Evolutionary conservation across 2,888 invertebrate genomes (phyloP), one percentile per base, ranked within the genome.

Genomic region (Boloria euphrosyne): DNA sequence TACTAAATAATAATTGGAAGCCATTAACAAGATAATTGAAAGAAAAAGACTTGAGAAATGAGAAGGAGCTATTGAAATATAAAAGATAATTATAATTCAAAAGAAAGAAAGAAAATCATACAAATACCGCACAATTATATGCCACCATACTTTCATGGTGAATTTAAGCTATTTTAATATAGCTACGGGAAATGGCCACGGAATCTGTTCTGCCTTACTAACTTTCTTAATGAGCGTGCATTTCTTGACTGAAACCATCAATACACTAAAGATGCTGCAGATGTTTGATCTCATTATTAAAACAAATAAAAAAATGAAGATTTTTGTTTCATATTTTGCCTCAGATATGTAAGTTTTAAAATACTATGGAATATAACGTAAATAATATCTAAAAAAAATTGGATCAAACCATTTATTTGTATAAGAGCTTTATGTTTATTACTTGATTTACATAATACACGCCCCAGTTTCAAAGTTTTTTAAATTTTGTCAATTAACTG

Each of bases 401-500:
- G 31, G 7, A 38, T 10, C 7, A 38, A 38, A 38, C 2, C 31
- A 44, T 57, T 18, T n/a, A 4, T 22, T 27, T 57, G 46, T 22
- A n/a, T 46, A 46, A 46, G 14, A 31, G 13, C 27, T 47, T 47
- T 38, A 49, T 31, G 17, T 59, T 49, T 59, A 59, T 59, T 38
- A 17, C 49, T 13, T 14, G 16, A 59, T 59, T 59, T 59, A 17
- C 49, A 59, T 49, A 59, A 10, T 47, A 50, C 59, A 57, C 18
- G 49, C 31, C 16, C 31, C 31, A 10, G 16, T 65, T 60, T 55
- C 62, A 53, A 54, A 38, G 46, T 46, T 51, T 70, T 69, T 66
- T 83, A 82, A 80, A 80, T 81, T 79, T 77, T 78, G 74, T 77
- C 83, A 82, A 85, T 86, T 84, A 85, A 84, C 83, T 84, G 80